phyloP scores from a whole-genome alignment of 2,888 invertebrate species.

The Lochmaea capreae region DNA sequence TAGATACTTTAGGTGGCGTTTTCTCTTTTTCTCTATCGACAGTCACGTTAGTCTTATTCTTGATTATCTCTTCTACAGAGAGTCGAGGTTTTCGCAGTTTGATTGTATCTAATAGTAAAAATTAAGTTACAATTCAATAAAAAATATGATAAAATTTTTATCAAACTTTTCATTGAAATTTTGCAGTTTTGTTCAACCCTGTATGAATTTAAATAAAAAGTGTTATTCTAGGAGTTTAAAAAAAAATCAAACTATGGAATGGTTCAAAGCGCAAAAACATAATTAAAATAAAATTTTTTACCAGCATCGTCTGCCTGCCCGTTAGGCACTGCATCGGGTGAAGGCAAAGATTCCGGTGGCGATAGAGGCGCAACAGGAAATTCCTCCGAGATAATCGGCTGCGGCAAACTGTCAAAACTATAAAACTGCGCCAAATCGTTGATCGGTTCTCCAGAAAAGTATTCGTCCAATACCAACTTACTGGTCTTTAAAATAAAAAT shows the following conservation, averaged over 20 bases:
- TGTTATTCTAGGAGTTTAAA: conserved; percentile 25
- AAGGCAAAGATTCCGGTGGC: conserved; percentile 60
- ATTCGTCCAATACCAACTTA: conserved; percentile 88
- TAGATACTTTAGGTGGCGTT: conserved; percentile 11
- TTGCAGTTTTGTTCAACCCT: background rate
- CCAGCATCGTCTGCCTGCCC: conserved; percentile 44
- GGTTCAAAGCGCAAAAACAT: conserved; percentile 13
- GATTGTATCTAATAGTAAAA: conserved; percentile 46
- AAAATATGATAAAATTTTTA: background rate
- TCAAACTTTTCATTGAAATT: no score
- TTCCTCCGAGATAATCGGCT: conserved; percentile 57
- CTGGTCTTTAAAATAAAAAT: conserved; percentile 74
- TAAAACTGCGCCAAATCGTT: conserved; percentile 64
- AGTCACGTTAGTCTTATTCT: conserved; percentile 52
- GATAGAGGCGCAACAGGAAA: conserved; percentile 55
- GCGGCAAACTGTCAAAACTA: conserved; percentile 64
- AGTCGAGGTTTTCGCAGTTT: conserved; percentile 60
- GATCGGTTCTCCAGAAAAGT: conserved; percentile 71
- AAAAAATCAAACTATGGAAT: conserved; percentile 26
- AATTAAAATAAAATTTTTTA: conserved; percentile 16
- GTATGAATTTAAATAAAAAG: no score
- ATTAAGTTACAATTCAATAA: no score
- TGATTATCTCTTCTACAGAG: conserved; percentile 60
- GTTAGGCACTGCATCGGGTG: conserved; percentile 55
- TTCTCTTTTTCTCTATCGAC: conserved; percentile 43